Conservation (phyloP, 2,113 vertebrate genomes). For the Asarcornis scutulata region DNA sequence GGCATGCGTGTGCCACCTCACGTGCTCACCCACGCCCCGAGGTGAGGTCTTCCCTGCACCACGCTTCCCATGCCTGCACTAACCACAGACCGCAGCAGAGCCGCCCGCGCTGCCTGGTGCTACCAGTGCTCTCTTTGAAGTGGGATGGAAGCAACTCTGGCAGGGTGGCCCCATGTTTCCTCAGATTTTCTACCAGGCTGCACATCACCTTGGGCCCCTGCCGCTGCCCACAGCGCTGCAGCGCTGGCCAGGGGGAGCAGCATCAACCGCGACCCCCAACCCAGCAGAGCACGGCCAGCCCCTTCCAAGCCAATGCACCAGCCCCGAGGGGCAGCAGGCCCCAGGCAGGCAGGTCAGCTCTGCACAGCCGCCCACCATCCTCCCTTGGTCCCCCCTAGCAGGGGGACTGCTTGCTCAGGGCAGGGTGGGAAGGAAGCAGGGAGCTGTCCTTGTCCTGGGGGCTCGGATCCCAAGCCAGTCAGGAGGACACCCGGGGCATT, state of each 20-base stretch:
- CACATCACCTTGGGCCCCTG: neutral
- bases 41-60: neutral
- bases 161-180: neutral
- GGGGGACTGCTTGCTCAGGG: too few relatives aligned
- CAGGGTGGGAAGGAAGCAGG: neutral
- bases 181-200: neutral
- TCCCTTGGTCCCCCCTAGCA: neutral
- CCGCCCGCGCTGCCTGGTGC: neutral
- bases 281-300: neutral
- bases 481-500: neutral
- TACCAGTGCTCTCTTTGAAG: conserved; percentile 17
- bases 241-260: neutral
- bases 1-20: accelerated
- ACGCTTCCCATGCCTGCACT: neutral
- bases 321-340: neutral
- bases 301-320: neutral
- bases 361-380: neutral
- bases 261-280: accelerated
- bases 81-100: conserved; percentile 41
- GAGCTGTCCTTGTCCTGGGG: too few relatives aligned
- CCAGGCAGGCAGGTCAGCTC: accelerated
- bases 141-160: neutral
- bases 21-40: neutral
- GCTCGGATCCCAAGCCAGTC: too few relatives aligned
- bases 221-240: neutral